Conservation (phyloP, 1,140 invertebrate species). For the Nylanderia fulva region DNA sequence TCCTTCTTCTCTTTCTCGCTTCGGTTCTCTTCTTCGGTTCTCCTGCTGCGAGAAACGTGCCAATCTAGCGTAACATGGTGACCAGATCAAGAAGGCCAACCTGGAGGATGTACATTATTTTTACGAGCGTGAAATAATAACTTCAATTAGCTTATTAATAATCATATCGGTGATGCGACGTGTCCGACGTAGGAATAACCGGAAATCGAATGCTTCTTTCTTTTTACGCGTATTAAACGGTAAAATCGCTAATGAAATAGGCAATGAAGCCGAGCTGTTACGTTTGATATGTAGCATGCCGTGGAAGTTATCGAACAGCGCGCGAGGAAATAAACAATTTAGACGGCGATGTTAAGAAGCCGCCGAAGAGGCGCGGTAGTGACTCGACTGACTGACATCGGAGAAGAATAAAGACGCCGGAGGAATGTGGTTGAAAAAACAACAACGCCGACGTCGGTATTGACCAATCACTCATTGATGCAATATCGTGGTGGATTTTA, state of each 20-base stretch:
- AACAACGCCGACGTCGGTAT: conserved; percentile 11
- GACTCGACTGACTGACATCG: neutral
- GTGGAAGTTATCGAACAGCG: neutral
- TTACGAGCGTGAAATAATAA: conserved; percentile 63
- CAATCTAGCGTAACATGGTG: neutral
- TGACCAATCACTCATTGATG: conserved; percentile 2
- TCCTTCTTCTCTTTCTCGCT: neutral
- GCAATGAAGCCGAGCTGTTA: neutral
- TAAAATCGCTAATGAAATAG: conserved; percentile 76
- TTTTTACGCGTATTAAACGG: conserved; percentile 57
- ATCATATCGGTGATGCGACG: conserved; percentile 34
- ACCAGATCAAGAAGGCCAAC: neutral
- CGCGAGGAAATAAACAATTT: conserved; percentile 16
- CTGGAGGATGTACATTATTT: neutral
- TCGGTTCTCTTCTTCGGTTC: neutral
- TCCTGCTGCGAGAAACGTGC: neutral
- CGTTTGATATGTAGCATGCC: no score
- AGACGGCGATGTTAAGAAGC: neutral
- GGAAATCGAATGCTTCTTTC: neutral
- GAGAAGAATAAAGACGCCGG: conserved; percentile 9
- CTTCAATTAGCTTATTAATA: conserved; percentile 68
- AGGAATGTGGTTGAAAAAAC: conserved; percentile 3
- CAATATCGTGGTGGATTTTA: conserved; percentile 64
- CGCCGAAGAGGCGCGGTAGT: neutral
- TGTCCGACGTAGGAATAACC: neutral